Base-by-base conservation (phyloP, 1,140 invertebrate genomes). In the Neocloeon triangulifer region DNA sequence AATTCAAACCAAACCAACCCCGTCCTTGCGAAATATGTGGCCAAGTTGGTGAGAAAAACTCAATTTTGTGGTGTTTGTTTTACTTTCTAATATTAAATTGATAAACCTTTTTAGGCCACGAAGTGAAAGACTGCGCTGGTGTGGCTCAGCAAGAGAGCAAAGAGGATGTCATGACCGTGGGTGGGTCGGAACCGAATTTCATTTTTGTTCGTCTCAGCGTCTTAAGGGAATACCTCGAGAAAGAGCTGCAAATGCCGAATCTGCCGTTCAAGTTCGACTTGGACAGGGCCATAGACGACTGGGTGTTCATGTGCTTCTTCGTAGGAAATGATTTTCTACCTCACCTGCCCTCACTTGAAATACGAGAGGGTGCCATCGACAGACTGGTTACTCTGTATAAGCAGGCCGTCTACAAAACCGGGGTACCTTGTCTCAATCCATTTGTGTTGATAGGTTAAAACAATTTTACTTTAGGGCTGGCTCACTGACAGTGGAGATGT, bases 291-390 rank as follows among this genome's bases (percentile, higher is more conserved):
- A 49, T 95, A 2, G 95, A 99, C 54, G 95, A 99, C 57, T 99
- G 94, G 92, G 92, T 98, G 1, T 97, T 99, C 51, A 96, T 99
- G 88, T 98, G 95, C 56, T 99, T 99, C 58, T 99, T 99, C 59
- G 95, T 99, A 34, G 95, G 95, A 25, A 99, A 99, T 57, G 95
- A 99, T 61, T 99, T 99, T 53, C 53, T 99, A 40, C 95, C 95
- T 10, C 95, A 99, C 64, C 61, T 99, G 34, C 95, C 95, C 10
- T 96, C 89, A 15, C 56, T 99, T 36, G 94, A 99, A 63, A 99
- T 99, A 45, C 63, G 94, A 36, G 95, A 99, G 63, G 80, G 79
- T 9, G 95, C 95, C 0, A 95, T 99, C 38, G 92, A 99, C 55
- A 61, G 91, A 34, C 62, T 99, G 3, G 73, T 99, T 5, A 72